phyloP scores from a whole-genome alignment of 2,113 vertebrate genomes.

The Oryzias celebensis region DNA sequence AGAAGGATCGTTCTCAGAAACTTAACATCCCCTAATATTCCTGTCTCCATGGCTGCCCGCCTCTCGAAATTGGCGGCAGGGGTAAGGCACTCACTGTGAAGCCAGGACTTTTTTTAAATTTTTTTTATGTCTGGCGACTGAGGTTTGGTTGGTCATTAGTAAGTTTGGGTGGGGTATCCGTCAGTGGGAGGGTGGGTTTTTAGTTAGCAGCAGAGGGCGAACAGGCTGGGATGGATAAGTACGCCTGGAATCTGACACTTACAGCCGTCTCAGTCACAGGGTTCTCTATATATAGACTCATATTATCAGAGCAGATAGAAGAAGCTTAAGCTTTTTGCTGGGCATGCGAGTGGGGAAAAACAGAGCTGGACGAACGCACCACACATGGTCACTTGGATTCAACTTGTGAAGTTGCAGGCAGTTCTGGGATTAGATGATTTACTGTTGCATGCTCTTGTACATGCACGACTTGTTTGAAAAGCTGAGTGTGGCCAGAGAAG shows the following conservation, averaged over 20 bases:
- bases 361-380: conserved; percentile 11
- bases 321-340: conserved; percentile 39
- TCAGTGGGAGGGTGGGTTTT: conserved; percentile 68
- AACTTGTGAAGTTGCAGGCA: conserved; percentile 3
- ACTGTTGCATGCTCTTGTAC: background rate
- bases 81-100: conserved; percentile 55
- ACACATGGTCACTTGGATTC: conserved; percentile 21
- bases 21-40: conserved; percentile 37
- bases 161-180: conserved; percentile 46
- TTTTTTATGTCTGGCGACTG: conserved; percentile 58
- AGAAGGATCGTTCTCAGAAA: conserved; percentile 42
- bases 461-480: background rate
- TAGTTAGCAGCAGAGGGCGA: conserved; percentile 85
- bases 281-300: conserved; percentile 84
- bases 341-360: conserved; percentile 18
- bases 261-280: conserved; percentile 76
- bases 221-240: conserved; percentile 71
- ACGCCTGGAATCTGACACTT: conserved; percentile 81
- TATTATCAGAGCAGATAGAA: conserved; percentile 69
- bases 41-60: conserved; percentile 64
- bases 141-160: conserved; percentile 60
- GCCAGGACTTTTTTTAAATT: conserved; percentile 61
- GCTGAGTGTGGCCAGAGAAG: conserved; percentile 7
- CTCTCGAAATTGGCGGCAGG: conserved; percentile 45
- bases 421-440: background rate